A percentile compares a stretch with the other conserved stretches of the same genome.
Evolutionary conservation across 2,113 vertebrate genomes (phyloP).

Genomic region (Hepsetus odoe): DNA sequence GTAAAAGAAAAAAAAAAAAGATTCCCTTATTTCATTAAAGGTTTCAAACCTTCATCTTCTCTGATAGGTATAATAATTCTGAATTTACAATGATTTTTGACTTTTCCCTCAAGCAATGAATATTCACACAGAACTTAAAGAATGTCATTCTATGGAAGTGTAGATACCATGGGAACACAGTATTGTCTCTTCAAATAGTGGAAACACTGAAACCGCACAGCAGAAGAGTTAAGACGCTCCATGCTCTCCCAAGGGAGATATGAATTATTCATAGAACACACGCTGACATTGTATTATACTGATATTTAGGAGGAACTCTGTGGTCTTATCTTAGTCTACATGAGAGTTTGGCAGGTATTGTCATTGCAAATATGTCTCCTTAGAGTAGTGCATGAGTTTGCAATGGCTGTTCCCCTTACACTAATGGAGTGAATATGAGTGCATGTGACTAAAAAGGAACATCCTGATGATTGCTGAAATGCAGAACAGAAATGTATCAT

Average conservation of each 20-base stretch:
- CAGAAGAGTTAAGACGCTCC: conserved; percentile 11
- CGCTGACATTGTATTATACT: conserved; percentile 39
- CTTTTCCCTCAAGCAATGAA: conserved; percentile 26
- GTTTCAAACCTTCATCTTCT: background rate
- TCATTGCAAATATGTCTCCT: conserved; percentile 29
- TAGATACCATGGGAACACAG: conserved; percentile 13
- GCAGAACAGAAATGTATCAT: background rate
- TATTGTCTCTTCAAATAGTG: conserved; percentile 4
- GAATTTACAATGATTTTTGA: background rate
- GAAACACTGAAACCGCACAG: conserved; percentile 7
- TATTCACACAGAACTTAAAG: conserved; percentile 42
- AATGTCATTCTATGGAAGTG: background rate
- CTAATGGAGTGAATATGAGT: background rate
- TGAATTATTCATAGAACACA: conserved; percentile 39
- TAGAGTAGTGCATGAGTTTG: conserved; percentile 17
- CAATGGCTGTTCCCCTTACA: background rate
- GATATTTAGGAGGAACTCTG: conserved; percentile 35
- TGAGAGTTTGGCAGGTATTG: conserved; percentile 21
- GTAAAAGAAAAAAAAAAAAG: background rate
- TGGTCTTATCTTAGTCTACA: conserved; percentile 38
- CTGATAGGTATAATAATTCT: conserved; percentile 14
- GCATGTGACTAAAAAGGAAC: background rate
- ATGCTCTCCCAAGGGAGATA: background rate
- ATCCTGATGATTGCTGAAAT: background rate
- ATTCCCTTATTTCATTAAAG: background rate